Conservation (phyloP, 1,140 invertebrate species). For the Theocolax elegans region DNA sequence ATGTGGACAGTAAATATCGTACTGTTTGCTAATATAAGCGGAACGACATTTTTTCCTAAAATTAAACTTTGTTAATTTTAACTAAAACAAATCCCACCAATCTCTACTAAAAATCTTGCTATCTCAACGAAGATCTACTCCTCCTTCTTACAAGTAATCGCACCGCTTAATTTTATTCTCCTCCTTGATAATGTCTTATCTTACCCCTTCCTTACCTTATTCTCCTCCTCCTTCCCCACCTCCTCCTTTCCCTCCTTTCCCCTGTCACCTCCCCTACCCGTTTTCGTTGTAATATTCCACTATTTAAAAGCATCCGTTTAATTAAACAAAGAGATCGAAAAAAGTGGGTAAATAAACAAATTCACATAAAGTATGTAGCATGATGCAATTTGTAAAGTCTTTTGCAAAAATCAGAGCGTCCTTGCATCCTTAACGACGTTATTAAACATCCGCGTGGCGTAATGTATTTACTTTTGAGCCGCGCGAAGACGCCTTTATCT, state of each 20-base stretch:
- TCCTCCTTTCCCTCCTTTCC: too few relatives aligned
- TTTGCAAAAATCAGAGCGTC: slow-evolving; percentile 3
- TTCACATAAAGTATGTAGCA: too few relatives aligned
- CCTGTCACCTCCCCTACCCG: too few relatives aligned
- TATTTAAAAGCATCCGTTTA: too few relatives aligned
- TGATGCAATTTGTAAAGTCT: slow-evolving; percentile 20
- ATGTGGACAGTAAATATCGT: too few relatives aligned
- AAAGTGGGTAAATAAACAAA: too few relatives aligned
- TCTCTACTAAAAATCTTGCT: slow-evolving; percentile 1
- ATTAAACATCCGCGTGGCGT: slow-evolving; percentile 35
- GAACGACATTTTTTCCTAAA: too few relatives aligned
- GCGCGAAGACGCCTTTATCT: slow-evolving; percentile 29
- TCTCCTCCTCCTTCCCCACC: too few relatives aligned
- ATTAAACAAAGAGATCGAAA: too few relatives aligned
- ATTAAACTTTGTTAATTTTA: background rate
- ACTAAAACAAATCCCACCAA: too few relatives aligned
- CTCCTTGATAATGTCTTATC: background rate
- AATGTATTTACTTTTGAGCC: slow-evolving; percentile 41
- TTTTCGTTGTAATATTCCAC: too few relatives aligned
- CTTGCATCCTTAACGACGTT: slow-evolving; percentile 33
- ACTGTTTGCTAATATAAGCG: too few relatives aligned
- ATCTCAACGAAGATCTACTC: slow-evolving; percentile 1
- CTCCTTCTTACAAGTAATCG: background rate
- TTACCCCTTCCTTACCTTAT: background rate
- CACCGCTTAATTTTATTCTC: background rate